A percentile compares a stretch with the other conserved stretches of the same genome.
Conservation (phyloP, 2,113 vertebrate genomes). For the Galbula dea region DNA sequence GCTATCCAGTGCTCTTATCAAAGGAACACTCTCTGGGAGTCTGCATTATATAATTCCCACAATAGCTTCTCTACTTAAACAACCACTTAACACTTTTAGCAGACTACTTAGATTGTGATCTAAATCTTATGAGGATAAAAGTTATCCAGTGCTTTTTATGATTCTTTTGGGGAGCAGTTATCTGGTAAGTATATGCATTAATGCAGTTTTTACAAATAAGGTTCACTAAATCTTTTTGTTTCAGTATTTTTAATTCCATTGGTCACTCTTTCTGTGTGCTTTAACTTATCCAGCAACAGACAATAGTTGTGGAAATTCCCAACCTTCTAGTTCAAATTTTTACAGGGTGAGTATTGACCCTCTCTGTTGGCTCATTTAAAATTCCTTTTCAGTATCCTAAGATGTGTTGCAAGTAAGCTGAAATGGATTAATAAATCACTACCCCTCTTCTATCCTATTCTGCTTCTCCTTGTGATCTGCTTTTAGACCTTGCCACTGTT, state of each 20-base stretch:
- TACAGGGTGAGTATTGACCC: not conserved
- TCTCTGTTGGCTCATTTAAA: not conserved
- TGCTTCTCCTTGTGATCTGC: not conserved
- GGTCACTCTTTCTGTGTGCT: not conserved
- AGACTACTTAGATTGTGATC: not conserved
- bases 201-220: not conserved
- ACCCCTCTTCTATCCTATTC: not conserved
- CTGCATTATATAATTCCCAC: not conserved
- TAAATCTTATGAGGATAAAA: not conserved
- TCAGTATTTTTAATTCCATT: not conserved
- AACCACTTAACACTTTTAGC: not conserved
- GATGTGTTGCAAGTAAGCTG: not conserved
- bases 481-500: not conserved
- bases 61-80: not conserved
- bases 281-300: not conserved
- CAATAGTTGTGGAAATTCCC: not conserved
- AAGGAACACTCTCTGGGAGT: not conserved
- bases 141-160: not conserved
- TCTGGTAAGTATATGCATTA: not conserved
- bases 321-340: not conserved
- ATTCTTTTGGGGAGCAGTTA: not conserved
- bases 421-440: not conserved
- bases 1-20: not conserved
- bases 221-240: not conserved
- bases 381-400: not conserved